These are phyloP conservation scores for Druceiella hillmani DNA, from an alignment of 2,888 invertebrate species.

Conservation along the genomic window DNA sequence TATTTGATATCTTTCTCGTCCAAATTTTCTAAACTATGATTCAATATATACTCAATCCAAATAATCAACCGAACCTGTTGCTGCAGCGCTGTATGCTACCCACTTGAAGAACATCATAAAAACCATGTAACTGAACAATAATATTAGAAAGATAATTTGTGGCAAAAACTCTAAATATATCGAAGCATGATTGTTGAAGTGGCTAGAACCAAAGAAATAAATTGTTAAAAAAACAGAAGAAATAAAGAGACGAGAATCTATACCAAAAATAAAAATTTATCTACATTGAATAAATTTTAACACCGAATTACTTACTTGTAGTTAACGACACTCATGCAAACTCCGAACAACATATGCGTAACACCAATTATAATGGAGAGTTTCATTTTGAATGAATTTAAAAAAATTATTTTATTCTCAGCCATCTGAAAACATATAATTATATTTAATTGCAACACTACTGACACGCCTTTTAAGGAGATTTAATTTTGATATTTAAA, in stretches of 20 bases:
- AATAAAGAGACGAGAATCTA: no score
- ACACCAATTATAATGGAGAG: constrained; percentile 81
- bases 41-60: no score
- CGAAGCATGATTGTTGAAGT: constrained; percentile 50
- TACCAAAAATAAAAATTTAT: no score
- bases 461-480: no score
- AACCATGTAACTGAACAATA: constrained; percentile 76
- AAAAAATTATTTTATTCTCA: constrained; percentile 75
- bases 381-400: constrained; percentile 86
- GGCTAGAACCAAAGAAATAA: constrained; percentile 30
- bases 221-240: no score
- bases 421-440: constrained; percentile 29
- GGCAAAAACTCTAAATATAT: constrained; percentile 73
- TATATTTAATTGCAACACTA: neutral
- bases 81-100: no score
- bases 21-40: no score
- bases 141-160: constrained; percentile 67
- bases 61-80: no score
- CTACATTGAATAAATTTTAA: no score
- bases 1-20: no score
- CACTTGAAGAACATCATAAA: constrained; percentile 78
- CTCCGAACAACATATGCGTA: constrained; percentile 81
- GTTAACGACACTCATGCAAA: constrained; percentile 61
- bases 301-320: constrained; percentile 53
- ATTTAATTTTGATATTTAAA: no score